Evolutionary conservation across 2,797 vertebrate species (phyloP).

Genomic region (Schizothorax lantsangensis): DNA sequence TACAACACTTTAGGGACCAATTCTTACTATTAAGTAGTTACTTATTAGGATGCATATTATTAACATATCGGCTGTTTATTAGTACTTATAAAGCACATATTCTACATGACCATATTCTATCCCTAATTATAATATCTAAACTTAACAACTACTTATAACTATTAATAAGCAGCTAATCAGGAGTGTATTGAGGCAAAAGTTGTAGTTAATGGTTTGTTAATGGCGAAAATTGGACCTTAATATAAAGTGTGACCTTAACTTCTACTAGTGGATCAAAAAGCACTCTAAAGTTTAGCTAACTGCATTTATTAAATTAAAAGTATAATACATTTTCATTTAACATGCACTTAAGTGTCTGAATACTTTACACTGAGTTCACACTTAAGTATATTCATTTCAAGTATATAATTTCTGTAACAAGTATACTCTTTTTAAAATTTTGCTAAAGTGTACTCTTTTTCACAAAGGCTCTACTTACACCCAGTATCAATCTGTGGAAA

Average conservation of each 20-base stretch:
- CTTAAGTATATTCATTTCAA: neutral
- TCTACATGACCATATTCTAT: neutral
- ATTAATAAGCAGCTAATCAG: neutral
- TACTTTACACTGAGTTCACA: neutral
- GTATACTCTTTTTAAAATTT: neutral
- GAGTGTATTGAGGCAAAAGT: neutral
- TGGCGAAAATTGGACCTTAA: too few relatives aligned
- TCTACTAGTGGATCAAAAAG: neutral
- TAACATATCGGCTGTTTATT: neutral
- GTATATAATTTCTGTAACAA: neutral
- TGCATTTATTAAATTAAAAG: too few relatives aligned
- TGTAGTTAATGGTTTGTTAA: neutral
- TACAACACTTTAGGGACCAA: too few relatives aligned
- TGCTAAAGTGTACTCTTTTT: neutral
- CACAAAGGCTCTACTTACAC: neutral
- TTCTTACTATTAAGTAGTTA: too few relatives aligned
- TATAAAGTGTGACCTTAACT: neutral
- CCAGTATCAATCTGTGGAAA: neutral
- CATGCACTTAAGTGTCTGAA: neutral
- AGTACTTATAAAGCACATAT: too few relatives aligned
- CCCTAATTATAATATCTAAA: neutral
- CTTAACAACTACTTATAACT: too few relatives aligned
- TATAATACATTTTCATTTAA: neutral
- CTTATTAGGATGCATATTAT: too few relatives aligned
- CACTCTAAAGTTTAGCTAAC: neutral